Percentiles rank a stretch among this genome's conserved stretches.
phyloP scores from a whole-genome alignment of 2,888 invertebrate genomes.

The Argyra leucocephala region DNA sequence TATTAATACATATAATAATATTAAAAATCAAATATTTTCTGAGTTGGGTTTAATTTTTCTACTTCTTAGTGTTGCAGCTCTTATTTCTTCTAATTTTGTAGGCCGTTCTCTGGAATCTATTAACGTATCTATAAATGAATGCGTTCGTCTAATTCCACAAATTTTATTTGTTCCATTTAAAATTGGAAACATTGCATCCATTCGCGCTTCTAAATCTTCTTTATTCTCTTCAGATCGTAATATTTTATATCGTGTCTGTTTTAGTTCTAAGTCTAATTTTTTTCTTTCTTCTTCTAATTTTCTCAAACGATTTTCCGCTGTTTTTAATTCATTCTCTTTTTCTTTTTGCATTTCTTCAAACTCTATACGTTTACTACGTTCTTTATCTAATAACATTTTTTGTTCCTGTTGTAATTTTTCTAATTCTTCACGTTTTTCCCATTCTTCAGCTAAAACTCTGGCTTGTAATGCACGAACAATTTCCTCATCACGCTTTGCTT shows the following conservation, averaged over 20 bases:
- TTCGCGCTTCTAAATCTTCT: conserved; percentile 49
- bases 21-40: background rate
- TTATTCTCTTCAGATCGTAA: conserved; percentile 55
- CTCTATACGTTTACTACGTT: conserved; percentile 62
- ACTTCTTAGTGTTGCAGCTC: conserved; percentile 36
- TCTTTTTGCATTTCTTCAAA: conserved; percentile 63
- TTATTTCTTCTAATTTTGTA: conserved; percentile 40
- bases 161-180: conserved; percentile 48
- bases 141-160: conserved; percentile 54
- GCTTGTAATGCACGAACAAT: conserved; percentile 62
- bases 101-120: conserved; percentile 53
- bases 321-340: conserved; percentile 61
- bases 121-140: conserved; percentile 50
- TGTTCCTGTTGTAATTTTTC: conserved; percentile 73
- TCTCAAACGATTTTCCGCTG: conserved; percentile 59
- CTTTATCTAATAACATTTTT: conserved; percentile 59
- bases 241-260: conserved; percentile 59
- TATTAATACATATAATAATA: no score
- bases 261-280: conserved; percentile 59
- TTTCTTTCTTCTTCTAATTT: conserved; percentile 63
- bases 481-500: conserved; percentile 76
- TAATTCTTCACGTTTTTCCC: conserved; percentile 71
- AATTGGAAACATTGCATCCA: conserved; percentile 49
- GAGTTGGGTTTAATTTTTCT: conserved; percentile 1
- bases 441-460: conserved; percentile 69